Evolutionary conservation across 2,888 invertebrate genomes (phyloP).

Genomic region (Torymus texanus): DNA sequence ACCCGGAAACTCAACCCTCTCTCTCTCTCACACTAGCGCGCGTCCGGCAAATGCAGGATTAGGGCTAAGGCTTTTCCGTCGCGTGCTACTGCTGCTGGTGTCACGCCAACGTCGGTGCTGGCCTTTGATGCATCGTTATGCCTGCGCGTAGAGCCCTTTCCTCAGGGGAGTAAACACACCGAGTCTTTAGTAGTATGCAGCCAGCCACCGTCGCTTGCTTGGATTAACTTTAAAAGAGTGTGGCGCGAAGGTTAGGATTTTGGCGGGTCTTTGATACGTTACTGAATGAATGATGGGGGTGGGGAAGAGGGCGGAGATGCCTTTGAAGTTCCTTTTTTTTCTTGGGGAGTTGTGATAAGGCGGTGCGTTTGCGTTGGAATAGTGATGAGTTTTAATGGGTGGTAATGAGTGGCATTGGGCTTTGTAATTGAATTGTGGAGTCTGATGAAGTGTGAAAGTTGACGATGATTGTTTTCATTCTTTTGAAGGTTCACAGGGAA

Average conservation of each 20-base stretch:
- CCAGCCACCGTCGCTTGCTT: background rate
- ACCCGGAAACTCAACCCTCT: background rate
- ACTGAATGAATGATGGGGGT: no score
- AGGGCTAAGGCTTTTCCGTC: constrained; percentile 7
- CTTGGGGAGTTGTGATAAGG: no score
- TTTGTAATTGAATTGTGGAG: no score
- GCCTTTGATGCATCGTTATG: constrained; percentile 6
- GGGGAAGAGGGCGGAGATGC: no score
- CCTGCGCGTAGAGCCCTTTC: background rate
- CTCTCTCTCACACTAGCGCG: background rate
- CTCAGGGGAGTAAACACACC: background rate
- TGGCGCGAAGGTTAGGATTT: background rate
- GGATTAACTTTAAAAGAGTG: constrained; percentile 30
- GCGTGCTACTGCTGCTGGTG: background rate
- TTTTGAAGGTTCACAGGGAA: no score
- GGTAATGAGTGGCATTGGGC: no score
- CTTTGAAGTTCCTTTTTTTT: no score
- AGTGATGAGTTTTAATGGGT: no score
- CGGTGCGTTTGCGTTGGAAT: no score
- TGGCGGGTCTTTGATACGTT: background rate
- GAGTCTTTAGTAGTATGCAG: background rate
- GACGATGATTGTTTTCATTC: no score
- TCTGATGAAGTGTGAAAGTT: no score
- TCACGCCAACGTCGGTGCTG: constrained; percentile 12
- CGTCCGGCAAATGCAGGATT: constrained; percentile 28